A percentile compares a stretch with the other conserved stretches of the same genome.
Evolutionary conservation across 2,888 invertebrate species (phyloP).

Genomic region (Adineta ricciae): DNA sequence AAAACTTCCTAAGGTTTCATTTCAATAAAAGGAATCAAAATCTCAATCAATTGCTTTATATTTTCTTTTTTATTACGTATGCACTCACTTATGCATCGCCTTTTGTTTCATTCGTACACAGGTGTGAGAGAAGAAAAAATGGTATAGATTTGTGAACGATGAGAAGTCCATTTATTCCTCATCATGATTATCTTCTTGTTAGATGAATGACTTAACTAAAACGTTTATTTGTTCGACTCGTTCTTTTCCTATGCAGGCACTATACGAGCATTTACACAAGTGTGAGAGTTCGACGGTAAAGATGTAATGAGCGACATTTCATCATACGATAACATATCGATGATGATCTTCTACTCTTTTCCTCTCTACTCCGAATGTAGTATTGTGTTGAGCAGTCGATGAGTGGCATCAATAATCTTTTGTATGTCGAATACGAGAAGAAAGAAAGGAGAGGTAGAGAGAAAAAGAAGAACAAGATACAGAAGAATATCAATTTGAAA

Average conservation of each 20-base stretch:
- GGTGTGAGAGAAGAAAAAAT: not conserved
- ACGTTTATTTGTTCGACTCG: not conserved
- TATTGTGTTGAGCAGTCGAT: not conserved
- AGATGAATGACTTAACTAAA: not conserved
- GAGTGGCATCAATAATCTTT: not conserved
- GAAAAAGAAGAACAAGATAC: no score
- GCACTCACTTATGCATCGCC: not conserved
- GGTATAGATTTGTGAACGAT: not conserved
- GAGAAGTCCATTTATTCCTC: not conserved
- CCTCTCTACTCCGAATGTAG: not conserved
- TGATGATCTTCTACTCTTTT: not conserved
- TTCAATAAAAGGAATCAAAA: not conserved
- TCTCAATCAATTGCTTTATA: not conserved
- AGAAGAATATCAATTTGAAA: not conserved
- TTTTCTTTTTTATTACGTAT: not conserved
- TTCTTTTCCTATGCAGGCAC: not conserved
- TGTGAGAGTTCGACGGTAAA: not conserved
- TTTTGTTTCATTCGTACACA: not conserved
- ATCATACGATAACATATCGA: not conserved
- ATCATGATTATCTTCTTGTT: not conserved
- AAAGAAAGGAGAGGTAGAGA: no score
- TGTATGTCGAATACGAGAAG: not conserved
- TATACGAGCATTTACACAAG: not conserved
- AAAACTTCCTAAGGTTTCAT: not conserved
- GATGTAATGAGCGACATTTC: constrained; percentile 1